Evolutionary conservation across 2,797 vertebrate species (phyloP).

Genomic region (Aldrovandia affinis): DNA sequence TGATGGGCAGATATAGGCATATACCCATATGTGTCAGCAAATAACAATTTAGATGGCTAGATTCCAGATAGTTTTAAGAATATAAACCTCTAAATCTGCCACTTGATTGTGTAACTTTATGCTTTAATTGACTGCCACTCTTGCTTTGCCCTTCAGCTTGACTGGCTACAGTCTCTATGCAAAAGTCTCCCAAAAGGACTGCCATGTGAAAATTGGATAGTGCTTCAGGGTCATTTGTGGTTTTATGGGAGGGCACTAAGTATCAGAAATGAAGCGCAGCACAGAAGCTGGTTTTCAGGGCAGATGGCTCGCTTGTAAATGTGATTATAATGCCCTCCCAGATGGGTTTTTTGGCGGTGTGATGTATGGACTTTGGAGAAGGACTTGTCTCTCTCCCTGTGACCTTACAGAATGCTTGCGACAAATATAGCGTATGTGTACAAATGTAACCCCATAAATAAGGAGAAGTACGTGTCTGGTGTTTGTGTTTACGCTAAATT

Average conservation of each 20-base stretch:
- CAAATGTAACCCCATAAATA: neutral
- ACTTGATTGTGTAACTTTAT: neutral
- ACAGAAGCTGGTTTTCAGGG: neutral
- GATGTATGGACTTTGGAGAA: neutral
- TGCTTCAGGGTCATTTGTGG: slow-evolving; percentile 19
- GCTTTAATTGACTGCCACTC: neutral
- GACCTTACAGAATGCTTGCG: neutral
- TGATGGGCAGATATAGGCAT: neutral
- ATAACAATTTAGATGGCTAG: neutral
- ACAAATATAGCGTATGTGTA: neutral
- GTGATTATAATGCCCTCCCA: slow-evolving; percentile 16
- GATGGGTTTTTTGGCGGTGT: neutral
- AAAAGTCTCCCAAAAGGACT: neutral
- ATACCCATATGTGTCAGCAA: neutral
- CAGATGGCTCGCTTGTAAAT: slow-evolving; percentile 11
- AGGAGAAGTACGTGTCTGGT: too few species aligned
- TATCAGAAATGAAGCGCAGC: slow-evolving; percentile 14
- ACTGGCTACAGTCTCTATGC: neutral
- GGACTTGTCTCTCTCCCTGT: neutral
- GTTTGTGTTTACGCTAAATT: neutral
- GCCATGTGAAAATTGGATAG: neutral
- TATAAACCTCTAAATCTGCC: neutral
- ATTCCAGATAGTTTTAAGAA: neutral
- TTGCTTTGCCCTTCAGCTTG: neutral
- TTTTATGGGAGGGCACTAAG: slow-evolving; percentile 19